These are phyloP conservation scores for Lamprologus speciosus DNA, from an alignment of 2,113 vertebrate species.

Conservation along the genomic window DNA sequence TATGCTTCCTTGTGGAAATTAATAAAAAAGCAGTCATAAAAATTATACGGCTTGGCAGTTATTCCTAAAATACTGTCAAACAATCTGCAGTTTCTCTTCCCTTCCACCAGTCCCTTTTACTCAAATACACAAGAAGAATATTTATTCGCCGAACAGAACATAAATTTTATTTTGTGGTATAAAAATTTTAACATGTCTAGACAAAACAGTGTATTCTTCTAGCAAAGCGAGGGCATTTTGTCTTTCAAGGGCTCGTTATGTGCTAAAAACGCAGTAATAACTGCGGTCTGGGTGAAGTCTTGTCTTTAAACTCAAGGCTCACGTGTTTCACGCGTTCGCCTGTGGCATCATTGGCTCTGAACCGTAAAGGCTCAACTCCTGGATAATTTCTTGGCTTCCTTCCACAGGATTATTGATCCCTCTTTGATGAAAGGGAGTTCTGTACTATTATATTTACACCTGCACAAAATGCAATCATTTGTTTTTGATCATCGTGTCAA, in stretches of 20 bases:
- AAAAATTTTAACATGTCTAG: constrained; percentile 50
- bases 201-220: constrained; percentile 22
- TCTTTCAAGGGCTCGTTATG: constrained; percentile 40
- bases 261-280: constrained; percentile 35
- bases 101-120: background rate
- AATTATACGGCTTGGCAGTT: background rate
- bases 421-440: constrained; percentile 52
- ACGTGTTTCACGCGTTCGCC: constrained; percentile 19
- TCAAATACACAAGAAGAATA: constrained; percentile 5
- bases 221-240: background rate
- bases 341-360: constrained; percentile 28
- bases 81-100: background rate
- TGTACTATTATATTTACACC: constrained; percentile 49
- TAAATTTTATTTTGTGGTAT: constrained; percentile 40
- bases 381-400: constrained; percentile 50
- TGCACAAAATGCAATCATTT: constrained; percentile 35
- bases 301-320: constrained; percentile 56
- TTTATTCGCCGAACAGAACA: constrained; percentile 9
- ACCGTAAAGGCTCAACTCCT: constrained; percentile 37
- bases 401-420: constrained; percentile 59
- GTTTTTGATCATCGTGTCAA: constrained; percentile 47
- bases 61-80: constrained; percentile 19
- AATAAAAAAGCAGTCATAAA: constrained; percentile 35
- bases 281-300: constrained; percentile 20
- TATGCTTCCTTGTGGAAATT: constrained; percentile 43